Base-by-base conservation (phyloP, 2,888 invertebrate species). In the Pterostichus niger region DNA sequence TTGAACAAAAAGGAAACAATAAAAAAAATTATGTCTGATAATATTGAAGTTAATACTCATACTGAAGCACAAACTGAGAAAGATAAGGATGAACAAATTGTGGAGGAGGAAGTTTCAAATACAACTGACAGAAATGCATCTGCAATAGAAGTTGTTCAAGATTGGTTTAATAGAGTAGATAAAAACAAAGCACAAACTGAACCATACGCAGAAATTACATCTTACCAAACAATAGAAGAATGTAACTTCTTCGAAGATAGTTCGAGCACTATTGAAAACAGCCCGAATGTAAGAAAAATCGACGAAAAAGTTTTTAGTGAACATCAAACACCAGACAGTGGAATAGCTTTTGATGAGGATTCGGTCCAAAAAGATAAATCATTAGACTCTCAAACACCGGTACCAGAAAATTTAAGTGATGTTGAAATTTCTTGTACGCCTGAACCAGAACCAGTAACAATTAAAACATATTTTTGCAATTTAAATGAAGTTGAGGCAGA, bases 311-410 rank as follows among this genome's bases (percentile, higher is more conserved):
- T 49, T 9, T 83, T 73, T 40, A 68, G 13, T 40, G 49, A 83
- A 52, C 64, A 83, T 11, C 83, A 83, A 76, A 83, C 83, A 13
- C 83, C 83, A 9, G 83, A 83, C 33, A 77, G 77, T 52, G 83
- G 83, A 31, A 83, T 83, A 15, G 76, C 64, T 17, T 75, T 75
- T 6, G 83, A 83, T 40, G 83, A 83, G 52, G 83, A 83, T 76
- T 83, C 83, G 6, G 73, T 49, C 31, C 76, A 83, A 6, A 76
- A 77, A 40, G 77, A 77, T 61, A 76, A 83, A 68, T 33, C 68
- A 13, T 1, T 40, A 40, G 40, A 40, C 9, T 40, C 40, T 40
- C 40, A 40, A 40, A 40, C 9, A 40, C 9, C 40, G 7, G 56
- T 71, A 75, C 17, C 81, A 31, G 71, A 71, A 73, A 64, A 64